phyloP scores from a whole-genome alignment of 2,888 invertebrate genomes.

The Nymphalis polychloros region DNA sequence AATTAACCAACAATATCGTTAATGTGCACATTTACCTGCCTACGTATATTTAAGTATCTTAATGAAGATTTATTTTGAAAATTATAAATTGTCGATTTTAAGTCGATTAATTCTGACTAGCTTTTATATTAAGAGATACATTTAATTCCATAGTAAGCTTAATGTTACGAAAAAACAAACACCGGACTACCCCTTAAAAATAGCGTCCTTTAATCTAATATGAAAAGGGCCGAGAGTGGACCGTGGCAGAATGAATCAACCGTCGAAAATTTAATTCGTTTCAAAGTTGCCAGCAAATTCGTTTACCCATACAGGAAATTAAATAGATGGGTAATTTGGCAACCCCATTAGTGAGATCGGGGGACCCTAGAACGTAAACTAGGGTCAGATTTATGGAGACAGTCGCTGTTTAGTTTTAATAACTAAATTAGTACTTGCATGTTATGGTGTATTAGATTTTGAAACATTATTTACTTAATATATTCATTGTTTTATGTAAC shows the following conservation, averaged over 20 bases:
- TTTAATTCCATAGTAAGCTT: background rate
- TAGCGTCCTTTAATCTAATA: constrained; percentile 48
- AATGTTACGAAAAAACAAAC: constrained; percentile 1
- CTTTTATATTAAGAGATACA: background rate
- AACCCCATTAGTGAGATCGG: constrained; percentile 69
- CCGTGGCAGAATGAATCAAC: constrained; percentile 58
- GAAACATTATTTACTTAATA: too few species aligned
- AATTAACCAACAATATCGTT: too few species aligned
- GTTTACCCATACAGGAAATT: constrained; percentile 79
- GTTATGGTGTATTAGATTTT: constrained; percentile 7
- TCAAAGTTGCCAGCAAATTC: constrained; percentile 79
- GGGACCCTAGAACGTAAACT: constrained; percentile 61
- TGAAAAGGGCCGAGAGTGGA: constrained; percentile 37
- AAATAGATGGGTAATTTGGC: constrained; percentile 81
- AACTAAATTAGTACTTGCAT: constrained; percentile 9
- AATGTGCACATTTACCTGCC: too few species aligned
- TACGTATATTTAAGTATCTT: too few species aligned
- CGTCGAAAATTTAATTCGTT: constrained; percentile 76
- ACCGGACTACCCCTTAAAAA: constrained; percentile 26
- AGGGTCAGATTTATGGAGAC: constrained; percentile 64
- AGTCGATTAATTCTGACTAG: background rate
- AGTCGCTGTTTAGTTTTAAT: constrained; percentile 13
- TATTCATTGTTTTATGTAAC: too few species aligned
- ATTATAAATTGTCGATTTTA: too few species aligned
- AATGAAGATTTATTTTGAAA: too few species aligned